Conservation (phyloP, 2,797 vertebrate species). For the Pipistrellus kuhlii region DNA sequence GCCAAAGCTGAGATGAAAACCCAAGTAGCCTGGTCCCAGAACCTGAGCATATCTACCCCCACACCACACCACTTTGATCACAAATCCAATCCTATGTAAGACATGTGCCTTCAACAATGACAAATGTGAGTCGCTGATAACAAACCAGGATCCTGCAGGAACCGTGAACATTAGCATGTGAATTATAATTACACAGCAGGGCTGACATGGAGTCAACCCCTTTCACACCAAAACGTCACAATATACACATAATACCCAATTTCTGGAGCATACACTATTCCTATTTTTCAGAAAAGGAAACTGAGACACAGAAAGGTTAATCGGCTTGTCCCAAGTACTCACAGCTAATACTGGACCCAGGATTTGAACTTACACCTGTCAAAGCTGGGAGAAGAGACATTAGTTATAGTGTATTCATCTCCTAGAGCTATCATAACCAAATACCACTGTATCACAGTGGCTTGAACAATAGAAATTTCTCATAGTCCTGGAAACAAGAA, state of each 20-base stretch:
- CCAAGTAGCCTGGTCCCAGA: background rate
- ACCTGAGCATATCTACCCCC: background rate
- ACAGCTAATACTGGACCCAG: too few species aligned
- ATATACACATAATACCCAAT: fast-evolving
- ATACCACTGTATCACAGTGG: fast-evolving
- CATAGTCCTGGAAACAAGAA: background rate
- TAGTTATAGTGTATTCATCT: background rate
- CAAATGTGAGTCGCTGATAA: background rate
- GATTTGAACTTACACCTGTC: background rate
- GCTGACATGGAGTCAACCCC: background rate
- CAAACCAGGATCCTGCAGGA: too few species aligned
- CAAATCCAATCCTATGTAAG: background rate
- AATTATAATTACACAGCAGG: background rate
- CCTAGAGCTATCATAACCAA: background rate
- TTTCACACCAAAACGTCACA: background rate
- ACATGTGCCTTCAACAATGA: background rate
- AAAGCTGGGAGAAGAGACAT: background rate
- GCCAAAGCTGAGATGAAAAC: background rate
- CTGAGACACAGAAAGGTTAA: background rate
- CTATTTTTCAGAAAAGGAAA: background rate
- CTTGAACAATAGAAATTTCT: background rate
- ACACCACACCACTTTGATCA: fast-evolving
- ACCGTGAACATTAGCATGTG: fast-evolving
- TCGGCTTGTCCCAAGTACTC: background rate
- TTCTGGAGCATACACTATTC: background rate